Percentiles rank a stretch among this genome's conserved stretches.
phyloP scores from a whole-genome alignment of 2,888 invertebrate genomes.

The Erebia ligea region DNA sequence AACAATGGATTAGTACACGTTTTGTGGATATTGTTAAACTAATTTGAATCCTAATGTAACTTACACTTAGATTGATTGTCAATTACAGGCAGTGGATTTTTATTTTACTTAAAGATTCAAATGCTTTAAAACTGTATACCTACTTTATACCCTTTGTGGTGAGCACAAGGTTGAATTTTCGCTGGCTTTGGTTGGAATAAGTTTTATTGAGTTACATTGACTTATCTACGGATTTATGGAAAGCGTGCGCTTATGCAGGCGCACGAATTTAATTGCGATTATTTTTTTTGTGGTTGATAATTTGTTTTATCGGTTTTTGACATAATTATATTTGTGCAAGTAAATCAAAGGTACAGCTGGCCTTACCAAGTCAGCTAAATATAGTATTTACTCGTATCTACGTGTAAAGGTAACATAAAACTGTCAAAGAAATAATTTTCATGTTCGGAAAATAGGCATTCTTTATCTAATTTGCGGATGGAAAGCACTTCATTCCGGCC shows the following conservation, averaged over 20 bases:
- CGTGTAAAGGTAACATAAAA: no score
- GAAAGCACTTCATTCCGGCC: no score
- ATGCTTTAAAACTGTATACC: neutral
- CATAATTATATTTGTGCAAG: neutral
- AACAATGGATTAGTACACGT: neutral
- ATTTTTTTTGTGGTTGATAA: constrained; percentile 2
- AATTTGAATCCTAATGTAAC: neutral
- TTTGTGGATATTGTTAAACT: neutral
- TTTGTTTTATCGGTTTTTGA: constrained; percentile 5
- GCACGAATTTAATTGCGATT: constrained; percentile 12
- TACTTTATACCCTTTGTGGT: neutral
- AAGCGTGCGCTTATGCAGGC: constrained; percentile 25
- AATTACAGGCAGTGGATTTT: neutral
- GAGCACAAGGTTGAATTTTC: neutral
- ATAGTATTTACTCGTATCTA: no score
- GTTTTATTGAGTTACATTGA: constrained; percentile 23
- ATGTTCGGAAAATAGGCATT: no score
- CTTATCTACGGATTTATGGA: constrained; percentile 32
- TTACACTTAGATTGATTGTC: no score
- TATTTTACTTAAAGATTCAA: neutral
- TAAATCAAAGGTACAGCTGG: neutral
- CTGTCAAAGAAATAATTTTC: no score
- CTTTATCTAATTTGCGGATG: no score
- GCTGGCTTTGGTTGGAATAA: neutral
- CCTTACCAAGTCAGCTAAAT: no score